Percentiles rank a stretch among this genome's conserved stretches.
Conservation (phyloP, 1,140 invertebrate genomes). For the Lepidotrigona ventralis region DNA sequence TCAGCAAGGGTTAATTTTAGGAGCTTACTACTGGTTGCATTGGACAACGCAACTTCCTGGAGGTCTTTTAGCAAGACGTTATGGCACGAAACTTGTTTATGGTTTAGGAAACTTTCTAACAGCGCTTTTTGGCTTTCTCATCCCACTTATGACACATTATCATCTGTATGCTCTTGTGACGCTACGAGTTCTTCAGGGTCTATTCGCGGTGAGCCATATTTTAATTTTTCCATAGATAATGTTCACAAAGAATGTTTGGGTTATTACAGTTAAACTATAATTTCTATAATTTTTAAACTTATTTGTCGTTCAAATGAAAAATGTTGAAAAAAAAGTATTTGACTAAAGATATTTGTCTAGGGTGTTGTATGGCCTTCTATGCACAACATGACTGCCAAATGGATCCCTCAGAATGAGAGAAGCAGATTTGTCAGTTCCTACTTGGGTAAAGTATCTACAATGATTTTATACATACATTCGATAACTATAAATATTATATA, state of each 20-base stretch:
- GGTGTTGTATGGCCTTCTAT: constrained; percentile 91
- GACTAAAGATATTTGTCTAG: constrained; percentile 77
- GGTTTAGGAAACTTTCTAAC: constrained; percentile 85
- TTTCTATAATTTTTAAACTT: no score
- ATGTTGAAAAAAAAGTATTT: neutral
- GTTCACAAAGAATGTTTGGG: no score
- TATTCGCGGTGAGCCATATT: constrained; percentile 84
- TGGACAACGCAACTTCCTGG: constrained; percentile 88
- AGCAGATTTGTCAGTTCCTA: constrained; percentile 88
- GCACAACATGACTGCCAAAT: constrained; percentile 90
- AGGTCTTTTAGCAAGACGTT: constrained; percentile 85
- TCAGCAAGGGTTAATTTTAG: constrained; percentile 85
- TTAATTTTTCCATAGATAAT: no score
- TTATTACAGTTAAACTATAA: no score
- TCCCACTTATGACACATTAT: constrained; percentile 84
- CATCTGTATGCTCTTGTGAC: constrained; percentile 83
- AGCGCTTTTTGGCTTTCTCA: constrained; percentile 85
- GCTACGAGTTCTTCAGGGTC: constrained; percentile 86
- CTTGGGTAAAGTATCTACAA: constrained; percentile 80
- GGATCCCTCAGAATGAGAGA: constrained; percentile 90
- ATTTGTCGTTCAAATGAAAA: neutral
- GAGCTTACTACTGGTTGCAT: constrained; percentile 88
- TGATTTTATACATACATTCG: neutral
- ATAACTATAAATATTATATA: neutral
- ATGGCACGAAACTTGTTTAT: constrained; percentile 87